Base-by-base conservation (phyloP, 1,140 invertebrate species). In the Caenorhabditis briggsae region DNA sequence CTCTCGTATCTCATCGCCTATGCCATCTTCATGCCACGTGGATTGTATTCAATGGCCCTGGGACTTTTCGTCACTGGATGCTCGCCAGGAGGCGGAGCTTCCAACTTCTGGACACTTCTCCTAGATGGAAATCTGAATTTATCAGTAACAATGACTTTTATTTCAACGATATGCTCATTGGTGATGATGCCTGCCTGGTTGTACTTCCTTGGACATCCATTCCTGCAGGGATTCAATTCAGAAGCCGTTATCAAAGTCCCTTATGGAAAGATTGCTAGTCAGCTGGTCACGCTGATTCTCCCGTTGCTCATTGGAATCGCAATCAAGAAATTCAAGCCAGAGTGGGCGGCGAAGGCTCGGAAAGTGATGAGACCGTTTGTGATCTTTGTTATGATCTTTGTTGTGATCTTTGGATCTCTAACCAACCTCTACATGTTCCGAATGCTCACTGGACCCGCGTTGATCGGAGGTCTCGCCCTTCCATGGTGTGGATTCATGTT, bases 121-220 rank as follows among this genome's bases (percentile, higher is more conserved):
- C 92, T 98, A 0, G 95, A 95, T 50, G 97, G 96, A 8, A 97
- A 97, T 93, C 93, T 97, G 0, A 95, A 96, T 93, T 94, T 98
- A 8, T 97, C 96, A 0, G 95, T 98, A 82, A 95, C 96, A 8
- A 97, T 98, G 96, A 98, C 97, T 0, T 95, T 96, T 33, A 94
- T 98, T 78, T 96, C 96, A 86, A 97, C 96, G 23, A 90, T 96
- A n/a, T 94, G 95, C 25, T 95, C 96, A 8, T 96, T 97, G 92
- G 95, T 93, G n/a, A 96, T 97, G 93, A 97, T 99, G 94, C 97
- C 97, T 0, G 92, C 96, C 2, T 98, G 97, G 97, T 93, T 97
- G n/a, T 96, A 97, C 91, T 96, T 96, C 0, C 94, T 98, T n/a
- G 97, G 97, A 0, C 94, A 94, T 88, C 86, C 86, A 53, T 93